Percentiles rank a stretch among this genome's conserved stretches.
phyloP scores from a whole-genome alignment of 2,113 vertebrate genomes.

The Haplochromis vanheusdeni region DNA sequence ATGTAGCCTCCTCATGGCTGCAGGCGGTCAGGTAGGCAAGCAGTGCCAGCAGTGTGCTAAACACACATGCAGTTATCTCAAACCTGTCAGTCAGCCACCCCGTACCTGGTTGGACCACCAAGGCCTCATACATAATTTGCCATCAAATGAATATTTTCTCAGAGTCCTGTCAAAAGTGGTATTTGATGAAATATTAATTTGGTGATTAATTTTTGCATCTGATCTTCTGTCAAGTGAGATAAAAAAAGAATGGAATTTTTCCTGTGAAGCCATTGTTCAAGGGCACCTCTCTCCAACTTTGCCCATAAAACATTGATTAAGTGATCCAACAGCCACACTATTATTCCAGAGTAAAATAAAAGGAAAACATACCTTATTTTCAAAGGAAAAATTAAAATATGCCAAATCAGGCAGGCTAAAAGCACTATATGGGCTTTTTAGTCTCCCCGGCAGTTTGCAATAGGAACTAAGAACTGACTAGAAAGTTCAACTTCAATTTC shows the following conservation, averaged over 20 bases:
- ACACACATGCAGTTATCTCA: slow-evolving; percentile 46
- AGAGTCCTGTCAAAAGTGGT: slow-evolving; percentile 42
- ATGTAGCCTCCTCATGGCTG: slow-evolving; percentile 52
- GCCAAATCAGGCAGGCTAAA: slow-evolving; percentile 40
- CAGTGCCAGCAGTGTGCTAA: slow-evolving; percentile 48
- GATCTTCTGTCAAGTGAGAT: slow-evolving; percentile 60
- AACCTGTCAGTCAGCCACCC: slow-evolving; percentile 54
- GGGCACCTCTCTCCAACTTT: slow-evolving; percentile 48
- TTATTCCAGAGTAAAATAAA: slow-evolving; percentile 20
- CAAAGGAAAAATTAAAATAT: slow-evolving; percentile 10
- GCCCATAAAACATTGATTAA: slow-evolving; percentile 49
- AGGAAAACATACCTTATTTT: slow-evolving; percentile 11
- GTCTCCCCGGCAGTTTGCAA: background rate
- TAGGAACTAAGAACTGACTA: background rate
- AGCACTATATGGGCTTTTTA: slow-evolving; percentile 35
- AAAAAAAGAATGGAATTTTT: slow-evolving; percentile 22
- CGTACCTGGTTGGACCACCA: slow-evolving; percentile 26
- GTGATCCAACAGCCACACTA: slow-evolving; percentile 2
- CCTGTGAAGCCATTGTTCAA: slow-evolving; percentile 50
- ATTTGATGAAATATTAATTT: slow-evolving; percentile 68
- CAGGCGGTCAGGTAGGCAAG: slow-evolving; percentile 53
- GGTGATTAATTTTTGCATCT: slow-evolving; percentile 61
- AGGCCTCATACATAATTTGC: slow-evolving; percentile 66
- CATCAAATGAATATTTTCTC: slow-evolving; percentile 64
- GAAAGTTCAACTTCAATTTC: background rate